Base-by-base conservation (phyloP, 1,140 invertebrate genomes). In the Sinella curviseta region DNA sequence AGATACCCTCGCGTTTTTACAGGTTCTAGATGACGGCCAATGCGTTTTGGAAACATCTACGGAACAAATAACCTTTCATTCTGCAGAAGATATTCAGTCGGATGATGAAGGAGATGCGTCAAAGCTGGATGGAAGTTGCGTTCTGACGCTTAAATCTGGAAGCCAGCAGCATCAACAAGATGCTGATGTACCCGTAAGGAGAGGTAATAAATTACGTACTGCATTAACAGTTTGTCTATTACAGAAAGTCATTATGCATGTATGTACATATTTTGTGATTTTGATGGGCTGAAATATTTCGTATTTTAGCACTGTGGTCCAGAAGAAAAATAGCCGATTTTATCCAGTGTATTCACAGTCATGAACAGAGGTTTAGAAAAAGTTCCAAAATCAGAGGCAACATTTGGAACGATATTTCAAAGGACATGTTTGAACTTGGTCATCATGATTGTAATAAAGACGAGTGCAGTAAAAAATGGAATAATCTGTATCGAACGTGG, bases 401-500 rank as follows among this genome's bases (percentile, higher is more conserved):
- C 26, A 33, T 70, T 4, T 70, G 65, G 65, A 70, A 70, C 12
- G 31, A 33, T 17, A 70, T 70, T n/a, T 30, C 65, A 30, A 70
- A 70, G 31, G 65, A 70, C 12, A 70, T 70, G 65, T 2, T 14
- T 3, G 31, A 33, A 12, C 65, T 70, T 8, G 65, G 65, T 4
- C 65, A 70, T 70, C 1, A 4, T 33, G n/a, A 70, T 14, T 33
- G 31, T 33, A 33, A 70, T 33, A 30, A n/a, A 70, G 65, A 70
- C 31, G 65, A 70, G 24, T 70, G 65, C 31, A 33, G 14, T 33
- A 70, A 70, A n/a, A 70, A 70, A 33, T 70, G 65, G 65, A 33
- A 12, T 70, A 70, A 70, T 33, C n/a, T 70, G 31, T 70, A 70
- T 33, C 26, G 65, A 31, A 70, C 65, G 1, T 70, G 65, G 65